phyloP scores from a whole-genome alignment of 2,888 invertebrate genomes.

The Pristionchus japonicus region DNA sequence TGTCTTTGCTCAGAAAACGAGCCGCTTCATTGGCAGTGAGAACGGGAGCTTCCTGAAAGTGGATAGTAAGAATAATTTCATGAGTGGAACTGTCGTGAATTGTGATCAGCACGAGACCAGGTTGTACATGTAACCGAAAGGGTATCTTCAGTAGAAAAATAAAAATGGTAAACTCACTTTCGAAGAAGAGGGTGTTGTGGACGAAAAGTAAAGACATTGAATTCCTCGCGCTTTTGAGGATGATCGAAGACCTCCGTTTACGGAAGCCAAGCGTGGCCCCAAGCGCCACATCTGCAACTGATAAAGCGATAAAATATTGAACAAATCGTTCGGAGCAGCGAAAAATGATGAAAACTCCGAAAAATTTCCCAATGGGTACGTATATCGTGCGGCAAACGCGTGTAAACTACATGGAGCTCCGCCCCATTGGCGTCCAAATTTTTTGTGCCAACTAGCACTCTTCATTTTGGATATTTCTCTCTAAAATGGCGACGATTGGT shows the following conservation, averaged over 20 bases:
- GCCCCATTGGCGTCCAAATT: no score
- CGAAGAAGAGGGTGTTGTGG: constrained; percentile 31
- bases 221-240: constrained; percentile 8
- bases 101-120: no score
- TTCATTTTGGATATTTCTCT: neutral
- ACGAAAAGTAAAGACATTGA: constrained; percentile 35
- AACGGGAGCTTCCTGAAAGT: constrained; percentile 12
- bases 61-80: neutral
- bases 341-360: neutral
- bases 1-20: constrained; percentile 56
- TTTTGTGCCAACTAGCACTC: neutral
- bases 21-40: constrained; percentile 33
- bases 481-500: constrained; percentile 18
- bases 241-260: constrained; percentile 2
- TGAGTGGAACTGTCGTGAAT: no score
- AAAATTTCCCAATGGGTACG: neutral
- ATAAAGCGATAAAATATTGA: no score
- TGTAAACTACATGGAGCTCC: no score
- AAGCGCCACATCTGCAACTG: constrained; percentile 42
- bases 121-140: no score
- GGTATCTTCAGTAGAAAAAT: no score
- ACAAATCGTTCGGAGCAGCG: neutral
- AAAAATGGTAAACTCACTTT: neutral
- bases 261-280: constrained; percentile 36
- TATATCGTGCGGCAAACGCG: no score